Evolutionary conservation across 2,797 vertebrate genomes (phyloP).

Genomic region (Parotocinclus haroldoi): DNA sequence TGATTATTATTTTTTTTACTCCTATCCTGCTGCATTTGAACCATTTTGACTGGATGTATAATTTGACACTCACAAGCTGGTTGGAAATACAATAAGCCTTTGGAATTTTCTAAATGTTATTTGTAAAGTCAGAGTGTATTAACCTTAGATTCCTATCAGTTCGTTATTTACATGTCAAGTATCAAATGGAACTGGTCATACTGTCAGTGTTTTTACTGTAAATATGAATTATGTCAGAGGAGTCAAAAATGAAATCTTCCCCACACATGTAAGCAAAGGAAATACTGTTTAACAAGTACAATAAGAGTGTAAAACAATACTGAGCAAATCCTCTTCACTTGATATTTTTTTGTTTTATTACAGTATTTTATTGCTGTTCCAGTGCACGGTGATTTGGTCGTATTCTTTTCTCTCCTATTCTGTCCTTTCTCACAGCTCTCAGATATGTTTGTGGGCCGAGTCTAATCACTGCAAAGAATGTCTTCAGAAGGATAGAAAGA

Average conservation of each 20-base stretch:
- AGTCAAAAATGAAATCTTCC: constrained; percentile 28
- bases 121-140: constrained; percentile 32
- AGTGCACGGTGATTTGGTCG: constrained; percentile 5
- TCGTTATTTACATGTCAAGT: constrained; percentile 37
- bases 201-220: constrained; percentile 40
- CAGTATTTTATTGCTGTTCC: constrained; percentile 2
- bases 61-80: constrained; percentile 43
- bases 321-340: constrained; percentile 32
- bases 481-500: no score
- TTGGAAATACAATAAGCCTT: constrained; percentile 25
- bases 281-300: constrained; percentile 36
- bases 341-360: constrained; percentile 21
- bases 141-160: constrained; percentile 33
- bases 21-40: constrained; percentile 36
- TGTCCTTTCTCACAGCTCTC: background rate
- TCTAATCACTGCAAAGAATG: background rate
- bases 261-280: constrained; percentile 31
- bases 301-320: constrained; percentile 29
- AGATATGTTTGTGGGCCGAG: background rate
- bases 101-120: constrained; percentile 28
- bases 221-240: constrained; percentile 21
- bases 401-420: constrained; percentile 9
- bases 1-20: no score
- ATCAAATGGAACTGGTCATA: constrained; percentile 33
- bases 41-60: constrained; percentile 30